phyloP scores from a whole-genome alignment of 2,113 vertebrate species.

The Mirounga angustirostris region DNA sequence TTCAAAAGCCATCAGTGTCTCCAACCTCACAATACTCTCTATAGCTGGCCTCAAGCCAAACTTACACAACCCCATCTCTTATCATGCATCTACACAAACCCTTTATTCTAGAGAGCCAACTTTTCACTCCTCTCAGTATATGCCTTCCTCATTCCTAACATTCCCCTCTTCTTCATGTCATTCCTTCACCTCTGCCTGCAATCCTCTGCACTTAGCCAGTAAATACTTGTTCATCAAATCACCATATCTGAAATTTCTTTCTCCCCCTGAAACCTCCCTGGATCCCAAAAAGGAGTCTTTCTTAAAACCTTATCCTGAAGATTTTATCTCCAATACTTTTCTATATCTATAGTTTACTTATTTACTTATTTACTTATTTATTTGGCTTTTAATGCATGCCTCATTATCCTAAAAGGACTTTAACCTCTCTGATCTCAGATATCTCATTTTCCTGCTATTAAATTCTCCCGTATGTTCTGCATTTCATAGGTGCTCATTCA shows the following conservation, averaged over 20 bases:
- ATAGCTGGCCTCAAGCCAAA: neutral
- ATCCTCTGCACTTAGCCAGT: neutral
- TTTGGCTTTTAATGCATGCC: neutral
- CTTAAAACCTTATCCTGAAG: neutral
- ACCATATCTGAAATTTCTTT: neutral
- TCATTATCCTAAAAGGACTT: neutral
- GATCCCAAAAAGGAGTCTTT: neutral
- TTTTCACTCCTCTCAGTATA: neutral
- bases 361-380: neutral
- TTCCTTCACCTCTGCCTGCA: neutral
- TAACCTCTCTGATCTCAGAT: neutral
- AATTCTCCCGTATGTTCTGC: neutral
- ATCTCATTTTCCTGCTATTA: neutral
- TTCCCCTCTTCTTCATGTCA: neutral
- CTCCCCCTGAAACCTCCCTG: neutral
- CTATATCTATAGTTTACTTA: neutral
- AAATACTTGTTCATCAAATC: neutral
- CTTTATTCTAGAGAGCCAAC: neutral
- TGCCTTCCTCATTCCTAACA: neutral
- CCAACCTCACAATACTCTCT: accelerated
- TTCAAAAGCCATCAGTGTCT: neutral
- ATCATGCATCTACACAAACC: neutral
- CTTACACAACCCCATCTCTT: neutral
- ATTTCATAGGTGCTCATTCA: neutral
- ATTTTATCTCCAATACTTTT: neutral